phyloP scores from a whole-genome alignment of 2,113 vertebrate genomes.

The Grammomys dolichurus region DNA sequence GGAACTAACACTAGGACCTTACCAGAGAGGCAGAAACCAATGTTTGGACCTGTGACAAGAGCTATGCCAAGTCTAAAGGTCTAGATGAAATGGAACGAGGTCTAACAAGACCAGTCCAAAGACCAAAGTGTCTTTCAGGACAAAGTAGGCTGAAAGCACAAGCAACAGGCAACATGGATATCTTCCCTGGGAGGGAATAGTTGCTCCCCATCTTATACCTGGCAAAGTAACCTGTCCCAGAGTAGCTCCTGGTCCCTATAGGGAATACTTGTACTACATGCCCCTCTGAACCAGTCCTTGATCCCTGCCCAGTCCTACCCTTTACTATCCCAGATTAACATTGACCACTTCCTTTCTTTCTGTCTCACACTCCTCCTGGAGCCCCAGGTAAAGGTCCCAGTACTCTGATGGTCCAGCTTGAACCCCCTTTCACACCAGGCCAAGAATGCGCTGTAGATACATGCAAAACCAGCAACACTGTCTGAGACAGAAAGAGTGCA shows the following conservation, averaged over 20 bases:
- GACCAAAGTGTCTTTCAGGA: background rate
- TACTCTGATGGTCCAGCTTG: background rate
- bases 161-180: background rate
- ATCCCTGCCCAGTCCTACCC: background rate
- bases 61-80: background rate
- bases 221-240: background rate
- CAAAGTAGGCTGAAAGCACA: background rate
- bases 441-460: background rate
- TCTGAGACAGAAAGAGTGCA: background rate
- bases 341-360: background rate
- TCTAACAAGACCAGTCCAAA: background rate
- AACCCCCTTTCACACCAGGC: accelerated
- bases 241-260: background rate
- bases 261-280: background rate
- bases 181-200: background rate
- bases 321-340: too few relatives aligned
- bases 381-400: background rate
- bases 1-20: background rate
- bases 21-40: too few relatives aligned
- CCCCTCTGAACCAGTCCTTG: too few relatives aligned
- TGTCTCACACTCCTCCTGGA: background rate
- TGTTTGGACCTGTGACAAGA: background rate
- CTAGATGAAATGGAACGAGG: background rate
- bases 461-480: background rate
- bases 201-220: accelerated